phyloP scores from a whole-genome alignment of 2,113 vertebrate species.

The Boleophthalmus pectinirostris region DNA sequence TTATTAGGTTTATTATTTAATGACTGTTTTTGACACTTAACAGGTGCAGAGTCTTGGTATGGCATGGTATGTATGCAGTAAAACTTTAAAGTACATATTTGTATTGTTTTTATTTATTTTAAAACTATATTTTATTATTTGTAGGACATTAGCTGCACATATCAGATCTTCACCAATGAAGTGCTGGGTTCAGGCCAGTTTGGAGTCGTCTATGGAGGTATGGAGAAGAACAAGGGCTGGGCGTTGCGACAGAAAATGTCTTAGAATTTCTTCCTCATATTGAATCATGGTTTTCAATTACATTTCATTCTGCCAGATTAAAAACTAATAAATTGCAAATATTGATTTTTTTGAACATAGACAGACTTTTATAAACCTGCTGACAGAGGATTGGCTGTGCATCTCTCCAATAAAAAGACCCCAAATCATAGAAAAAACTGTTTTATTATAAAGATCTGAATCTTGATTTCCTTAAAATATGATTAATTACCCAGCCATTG shows the following conservation, averaged over 20 bases:
- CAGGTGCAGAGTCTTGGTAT: constrained; percentile 51
- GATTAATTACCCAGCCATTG: background rate
- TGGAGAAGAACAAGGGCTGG: background rate
- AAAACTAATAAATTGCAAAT: too few species aligned
- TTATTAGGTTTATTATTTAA: background rate
- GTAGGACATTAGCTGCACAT: constrained; percentile 82
- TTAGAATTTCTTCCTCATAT: too few species aligned
- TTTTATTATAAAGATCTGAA: too few species aligned
- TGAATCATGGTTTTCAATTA: too few species aligned
- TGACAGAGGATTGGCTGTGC: too few species aligned
- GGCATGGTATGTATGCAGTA: constrained; percentile 46
- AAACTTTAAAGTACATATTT: background rate
- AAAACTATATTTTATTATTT: constrained; percentile 15
- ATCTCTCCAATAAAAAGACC: too few species aligned
- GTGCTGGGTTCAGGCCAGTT: constrained; percentile 47
- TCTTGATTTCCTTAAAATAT: background rate
- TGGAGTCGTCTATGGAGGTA: constrained; percentile 87
- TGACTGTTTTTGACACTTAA: background rate
- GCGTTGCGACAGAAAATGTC: too few species aligned
- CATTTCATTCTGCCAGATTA: too few species aligned
- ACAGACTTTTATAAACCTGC: too few species aligned
- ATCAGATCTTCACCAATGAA: constrained; percentile 86
- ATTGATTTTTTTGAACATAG: too few species aligned
- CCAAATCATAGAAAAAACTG: too few species aligned
- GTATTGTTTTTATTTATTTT: background rate